These are phyloP conservation scores for Eupithecia inturbata DNA, from an alignment of 2,888 invertebrate species.

Conservation along the genomic window DNA sequence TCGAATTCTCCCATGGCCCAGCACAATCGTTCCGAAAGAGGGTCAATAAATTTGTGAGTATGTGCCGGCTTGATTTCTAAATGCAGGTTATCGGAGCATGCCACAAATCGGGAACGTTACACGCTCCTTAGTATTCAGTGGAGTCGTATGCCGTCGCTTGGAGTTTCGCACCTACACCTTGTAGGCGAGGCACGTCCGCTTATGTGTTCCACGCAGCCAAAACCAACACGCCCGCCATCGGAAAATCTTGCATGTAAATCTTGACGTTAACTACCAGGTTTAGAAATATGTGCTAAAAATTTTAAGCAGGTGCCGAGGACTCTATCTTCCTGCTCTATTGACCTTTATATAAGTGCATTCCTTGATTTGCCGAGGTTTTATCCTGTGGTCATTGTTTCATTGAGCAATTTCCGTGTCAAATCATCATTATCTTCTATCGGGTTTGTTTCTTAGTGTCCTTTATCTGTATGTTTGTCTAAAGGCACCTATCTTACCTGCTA, in stretches of 20 bases:
- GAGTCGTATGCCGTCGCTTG: constrained; percentile 66
- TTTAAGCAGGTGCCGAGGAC: constrained; percentile 56
- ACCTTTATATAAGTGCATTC: constrained; percentile 2
- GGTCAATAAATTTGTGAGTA: constrained; percentile 79
- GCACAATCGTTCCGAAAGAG: constrained; percentile 70
- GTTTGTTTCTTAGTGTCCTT: background rate
- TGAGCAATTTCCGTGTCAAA: background rate
- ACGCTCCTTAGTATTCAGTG: constrained; percentile 80
- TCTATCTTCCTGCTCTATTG: constrained; percentile 37
- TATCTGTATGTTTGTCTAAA: background rate
- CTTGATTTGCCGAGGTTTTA: background rate
- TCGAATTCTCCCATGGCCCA: constrained; percentile 62
- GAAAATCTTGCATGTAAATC: constrained; percentile 83
- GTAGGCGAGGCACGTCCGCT: constrained; percentile 81
- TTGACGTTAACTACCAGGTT: constrained; percentile 80
- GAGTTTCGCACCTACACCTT: constrained; percentile 69
- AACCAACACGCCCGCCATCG: constrained; percentile 73
- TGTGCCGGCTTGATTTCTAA: constrained; percentile 80
- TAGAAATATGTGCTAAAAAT: constrained; percentile 76
- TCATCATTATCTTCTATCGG: background rate
- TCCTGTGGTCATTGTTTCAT: background rate
- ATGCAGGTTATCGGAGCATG: constrained; percentile 83
- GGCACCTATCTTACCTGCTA: background rate
- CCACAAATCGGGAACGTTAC: constrained; percentile 80
- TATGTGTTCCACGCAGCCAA: constrained; percentile 81